A percentile compares a stretch with the other conserved stretches of the same genome.
phyloP scores from a whole-genome alignment of 2,888 invertebrate species.

The Protophormia terraenovae region DNA sequence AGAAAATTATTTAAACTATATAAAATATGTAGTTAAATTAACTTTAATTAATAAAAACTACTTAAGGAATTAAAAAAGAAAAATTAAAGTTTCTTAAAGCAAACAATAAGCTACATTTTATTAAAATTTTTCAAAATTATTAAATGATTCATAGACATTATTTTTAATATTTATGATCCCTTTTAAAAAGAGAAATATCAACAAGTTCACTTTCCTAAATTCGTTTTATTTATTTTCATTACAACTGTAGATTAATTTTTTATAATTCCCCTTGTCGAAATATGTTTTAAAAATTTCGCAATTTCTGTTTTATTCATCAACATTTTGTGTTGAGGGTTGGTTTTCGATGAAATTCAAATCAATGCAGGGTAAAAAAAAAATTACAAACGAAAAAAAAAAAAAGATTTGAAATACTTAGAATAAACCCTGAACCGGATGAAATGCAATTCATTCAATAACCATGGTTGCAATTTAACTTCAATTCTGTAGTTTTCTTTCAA shows the following conservation, averaged over 20 bases:
- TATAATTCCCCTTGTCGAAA: conserved; percentile 56
- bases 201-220: conserved; percentile 40
- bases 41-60: neutral
- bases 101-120: too few relatives aligned
- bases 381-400: neutral
- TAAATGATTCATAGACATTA: neutral
- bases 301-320: conserved; percentile 1
- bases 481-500: neutral
- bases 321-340: conserved; percentile 6
- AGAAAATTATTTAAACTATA: conserved; percentile 4
- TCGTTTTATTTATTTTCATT: conserved; percentile 39
- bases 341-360: conserved; percentile 37
- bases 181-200: conserved; percentile 42
- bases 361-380: conserved; percentile 51
- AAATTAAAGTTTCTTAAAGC: too few relatives aligned
- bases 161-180: conserved; percentile 6
- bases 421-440: conserved; percentile 49
- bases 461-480: conserved; percentile 51
- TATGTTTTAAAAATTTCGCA: conserved; percentile 20
- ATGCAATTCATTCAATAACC: conserved; percentile 52
- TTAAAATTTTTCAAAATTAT: neutral
- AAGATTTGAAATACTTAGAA: too few relatives aligned
- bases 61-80: neutral
- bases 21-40: conserved; percentile 28
- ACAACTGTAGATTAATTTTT: conserved; percentile 57